A percentile compares a stretch with the other conserved stretches of the same genome.
Evolutionary conservation across 2,797 vertebrate species (phyloP).

Genomic region (Peromyscus attwateri): DNA sequence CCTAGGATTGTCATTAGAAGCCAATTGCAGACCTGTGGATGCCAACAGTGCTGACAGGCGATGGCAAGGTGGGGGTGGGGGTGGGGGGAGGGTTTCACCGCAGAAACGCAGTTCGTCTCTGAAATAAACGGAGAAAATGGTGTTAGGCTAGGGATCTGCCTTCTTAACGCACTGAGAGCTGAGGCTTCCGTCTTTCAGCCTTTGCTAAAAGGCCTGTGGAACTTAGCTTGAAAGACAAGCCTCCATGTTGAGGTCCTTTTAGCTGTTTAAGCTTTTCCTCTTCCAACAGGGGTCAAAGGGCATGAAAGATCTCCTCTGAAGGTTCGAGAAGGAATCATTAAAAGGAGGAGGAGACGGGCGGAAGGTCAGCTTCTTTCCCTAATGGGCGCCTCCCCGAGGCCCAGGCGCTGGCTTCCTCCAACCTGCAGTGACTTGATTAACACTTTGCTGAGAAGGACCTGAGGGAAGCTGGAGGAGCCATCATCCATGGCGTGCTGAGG

Average conservation of each 20-base stretch:
- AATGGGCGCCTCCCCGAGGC: conserved; percentile 87
- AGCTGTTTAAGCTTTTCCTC: conserved; percentile 89
- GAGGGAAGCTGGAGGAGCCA: conserved; percentile 48
- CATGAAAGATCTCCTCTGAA: conserved; percentile 89
- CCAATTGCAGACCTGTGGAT: not conserved
- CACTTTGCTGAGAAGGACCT: conserved; percentile 80
- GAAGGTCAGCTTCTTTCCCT: conserved; percentile 88
- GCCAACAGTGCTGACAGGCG: conserved; percentile 63
- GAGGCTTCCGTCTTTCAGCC: conserved; percentile 87
- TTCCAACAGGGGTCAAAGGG: conserved; percentile 91
- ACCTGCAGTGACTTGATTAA: conserved; percentile 85
- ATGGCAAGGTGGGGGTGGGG: not conserved
- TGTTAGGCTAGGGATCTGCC: conserved; percentile 47
- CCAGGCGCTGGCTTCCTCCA: conserved; percentile 86
- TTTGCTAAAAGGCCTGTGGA: conserved; percentile 88
- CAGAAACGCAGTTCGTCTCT: conserved; percentile 9
- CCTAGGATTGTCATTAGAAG: conserved; percentile 64
- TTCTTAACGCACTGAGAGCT: conserved; percentile 82
- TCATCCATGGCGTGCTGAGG: conserved; percentile 58
- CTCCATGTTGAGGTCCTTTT: conserved; percentile 86
- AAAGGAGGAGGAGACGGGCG: conserved; percentile 89
- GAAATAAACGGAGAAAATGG: conserved; percentile 72
- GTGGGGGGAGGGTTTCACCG: not conserved
- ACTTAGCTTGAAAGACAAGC: conserved; percentile 83
- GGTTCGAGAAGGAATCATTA: conserved; percentile 90